phyloP scores from a whole-genome alignment of 2,113 vertebrate genomes.

The Vombatus ursinus region DNA sequence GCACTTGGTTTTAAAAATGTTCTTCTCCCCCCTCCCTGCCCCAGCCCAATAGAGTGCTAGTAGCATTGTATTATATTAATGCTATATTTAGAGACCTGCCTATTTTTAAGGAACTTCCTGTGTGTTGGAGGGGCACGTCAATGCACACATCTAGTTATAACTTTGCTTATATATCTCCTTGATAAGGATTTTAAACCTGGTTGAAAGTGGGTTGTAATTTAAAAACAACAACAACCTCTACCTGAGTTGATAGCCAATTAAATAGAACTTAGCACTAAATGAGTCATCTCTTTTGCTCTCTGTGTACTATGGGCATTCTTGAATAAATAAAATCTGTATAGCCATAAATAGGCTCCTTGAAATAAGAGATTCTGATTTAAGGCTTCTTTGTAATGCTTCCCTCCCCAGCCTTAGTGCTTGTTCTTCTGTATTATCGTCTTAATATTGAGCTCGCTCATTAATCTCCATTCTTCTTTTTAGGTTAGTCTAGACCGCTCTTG shows the following conservation, averaged over 20 bases:
- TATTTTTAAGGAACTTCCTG: slow-evolving; percentile 49
- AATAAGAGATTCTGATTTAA: slow-evolving; percentile 81
- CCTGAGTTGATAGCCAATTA: slow-evolving; percentile 82
- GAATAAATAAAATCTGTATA: slow-evolving; percentile 81
- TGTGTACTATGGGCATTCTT: slow-evolving; percentile 75
- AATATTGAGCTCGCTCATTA: slow-evolving; percentile 89
- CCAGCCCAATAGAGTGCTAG: not conserved
- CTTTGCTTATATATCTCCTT: slow-evolving; percentile 27
- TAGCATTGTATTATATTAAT: slow-evolving; percentile 2
- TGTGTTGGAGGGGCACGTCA: not conserved
- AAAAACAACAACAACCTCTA: slow-evolving; percentile 6
- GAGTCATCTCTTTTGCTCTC: slow-evolving; percentile 81
- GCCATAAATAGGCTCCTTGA: slow-evolving; percentile 84
- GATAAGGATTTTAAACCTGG: slow-evolving; percentile 43
- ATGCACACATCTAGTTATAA: slow-evolving; percentile 42
- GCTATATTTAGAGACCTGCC: slow-evolving; percentile 34
- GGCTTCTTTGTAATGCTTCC: slow-evolving; percentile 83
- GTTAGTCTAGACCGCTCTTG: slow-evolving; percentile 80
- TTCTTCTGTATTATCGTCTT: slow-evolving; percentile 80
- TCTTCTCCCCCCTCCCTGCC: not conserved
- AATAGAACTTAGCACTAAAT: slow-evolving; percentile 79
- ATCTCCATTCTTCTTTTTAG: slow-evolving; percentile 86
- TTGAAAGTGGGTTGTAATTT: slow-evolving; percentile 58
- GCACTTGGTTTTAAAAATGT: not conserved
- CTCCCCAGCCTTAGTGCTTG: slow-evolving; percentile 69